Base-by-base conservation (phyloP, 2,888 invertebrate genomes). In the Notodonta dromedarius region DNA sequence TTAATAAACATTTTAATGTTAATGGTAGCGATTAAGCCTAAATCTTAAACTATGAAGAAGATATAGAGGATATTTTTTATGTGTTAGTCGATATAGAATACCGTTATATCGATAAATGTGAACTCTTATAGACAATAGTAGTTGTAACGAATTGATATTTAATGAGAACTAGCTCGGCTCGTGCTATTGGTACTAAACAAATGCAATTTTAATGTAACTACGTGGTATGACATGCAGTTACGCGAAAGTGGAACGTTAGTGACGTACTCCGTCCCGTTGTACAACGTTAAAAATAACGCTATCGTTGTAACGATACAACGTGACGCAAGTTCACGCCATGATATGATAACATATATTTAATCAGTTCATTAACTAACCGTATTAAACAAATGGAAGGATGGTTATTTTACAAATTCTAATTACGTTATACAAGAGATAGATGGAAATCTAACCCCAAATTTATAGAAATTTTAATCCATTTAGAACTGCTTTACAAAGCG, bases 111-210 rank as follows among this genome's bases (percentile, higher is more conserved):
- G 61, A 73, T 75, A 76, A 85, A 78, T 79, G 77, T 81, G 79
- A 66, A 70, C 62, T 63, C 64, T 71, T 71, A 74, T 35, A 80
- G 74, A 77, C 71, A 73, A 77, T 84, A 86, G 74, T 69, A 74
- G 74, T 74, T 74, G 63, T 81, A 87, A 86, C 80, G 80, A 86
- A 85, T 73, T 78, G 59, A 70, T 85, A 82, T 76, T 79, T 80
- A 75, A 90, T 89, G 90, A 79, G 66, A 71, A 77, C 91, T 92
- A 91, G 80, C 79, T 85, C 85, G 88, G 83, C 76, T 83, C 73
- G 92, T 92, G 93, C 91, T 87, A 85, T 90, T 90, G 86, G 88
- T 91, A 87, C 75, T 85, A 86, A 92, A 92, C 91, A 90, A 92
- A 91, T 91, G 92, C 91, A 90, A 80, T 80, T 84, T 87, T 89